These are phyloP conservation scores for Oreochromis spilurus DNA, from an alignment of 2,113 vertebrate species.

Conservation along the genomic window DNA sequence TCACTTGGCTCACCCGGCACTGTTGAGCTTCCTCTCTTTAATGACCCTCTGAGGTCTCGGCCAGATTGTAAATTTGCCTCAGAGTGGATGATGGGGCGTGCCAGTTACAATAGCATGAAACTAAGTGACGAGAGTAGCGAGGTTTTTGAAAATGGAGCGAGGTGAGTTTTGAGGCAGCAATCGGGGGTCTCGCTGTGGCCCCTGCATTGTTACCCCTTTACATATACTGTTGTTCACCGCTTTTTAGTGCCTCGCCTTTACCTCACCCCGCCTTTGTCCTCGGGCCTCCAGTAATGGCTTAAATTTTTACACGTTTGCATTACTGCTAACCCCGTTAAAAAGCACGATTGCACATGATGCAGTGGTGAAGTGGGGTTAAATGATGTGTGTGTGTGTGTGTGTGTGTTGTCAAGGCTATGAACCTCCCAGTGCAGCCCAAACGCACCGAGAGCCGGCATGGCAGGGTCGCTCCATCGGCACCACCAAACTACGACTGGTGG, in stretches of 20 bases:
- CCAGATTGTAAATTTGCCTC: background rate
- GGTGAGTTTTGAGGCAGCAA: background rate
- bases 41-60: background rate
- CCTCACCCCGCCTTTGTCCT: background rate
- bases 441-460: constrained; percentile 89
- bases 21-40: background rate
- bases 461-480: constrained; percentile 96
- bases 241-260: background rate
- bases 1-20: background rate
- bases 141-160: background rate
- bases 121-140: background rate
- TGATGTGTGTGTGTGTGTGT: background rate
- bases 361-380: background rate
- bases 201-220: background rate
- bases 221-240: background rate
- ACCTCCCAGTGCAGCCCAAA: constrained; percentile 79
- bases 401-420: constrained; percentile 82
- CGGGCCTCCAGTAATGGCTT: background rate
- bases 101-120: background rate
- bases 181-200: background rate
- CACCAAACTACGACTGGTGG: constrained; percentile 92
- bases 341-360: background rate
- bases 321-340: background rate
- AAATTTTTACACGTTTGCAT: background rate
- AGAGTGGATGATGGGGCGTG: background rate